Evolutionary conservation across 2,888 invertebrate species (phyloP), one percentile per base, ranked within the genome.

Genomic region (Stegophylla sp.): DNA sequence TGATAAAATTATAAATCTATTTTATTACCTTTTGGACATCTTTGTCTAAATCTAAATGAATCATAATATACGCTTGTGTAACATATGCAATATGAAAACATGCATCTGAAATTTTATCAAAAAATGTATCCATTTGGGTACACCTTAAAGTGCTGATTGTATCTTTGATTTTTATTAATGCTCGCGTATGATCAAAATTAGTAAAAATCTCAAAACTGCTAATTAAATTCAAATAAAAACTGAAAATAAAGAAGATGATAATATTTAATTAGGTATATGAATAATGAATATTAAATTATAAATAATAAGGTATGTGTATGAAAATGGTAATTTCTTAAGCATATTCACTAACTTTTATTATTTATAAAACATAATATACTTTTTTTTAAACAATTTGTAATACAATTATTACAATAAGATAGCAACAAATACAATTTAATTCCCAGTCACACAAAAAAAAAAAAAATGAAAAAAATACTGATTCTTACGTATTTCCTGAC

Each of bases 101-200:
- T 13, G n/a, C 74, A 20, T 63, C 12, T 7, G 34, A 63, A 9
- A 74, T 74, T 13, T 2, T 28, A 13, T 63, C 0, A 28, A 61
- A 74, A 74, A 74, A 74, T n/a, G 20, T 23, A 74, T 74, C 63
- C 45, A 48, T 45, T 45, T 74, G 15, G 20, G 28, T 15, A 48
- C 9, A 9, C 13, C 28, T 28, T 0, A 63, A 26, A 9, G 26
- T 63, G 1, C 48, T 7, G 15, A 74, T 48, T n/a, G 34, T 17
- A 23, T 45, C 7, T 0, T 63, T 26, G 48, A 74, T 51, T 3
- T n/a, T 15, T 15, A 1, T 13, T 48, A 51, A 34, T 3, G 74
- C 48, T 63, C 34, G 2, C 10, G n/a, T 26, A 43, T 45, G 28
- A 3, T 74, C 59, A 61, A 45, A 45, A 28, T 61, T 45, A 26